Percentiles rank a stretch among this genome's conserved stretches.
phyloP scores from a whole-genome alignment of 2,113 vertebrate species.

The Oryctolagus cuniculus region mOryCun1.1 NC_091438.1:88067501-88068000 shows the following conservation, averaged over 20 bases:
- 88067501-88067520: neutral
- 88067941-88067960: neutral
- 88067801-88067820: neutral
- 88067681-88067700: neutral
- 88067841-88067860: neutral
- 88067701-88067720: neutral
- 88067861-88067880: too few relatives aligned
- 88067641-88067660: neutral
- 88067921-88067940: neutral
- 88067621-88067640: neutral
- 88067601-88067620: neutral
- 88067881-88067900: too few relatives aligned
- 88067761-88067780: neutral
- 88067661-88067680: neutral
- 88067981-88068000: neutral
- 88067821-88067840: neutral
- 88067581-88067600: neutral
- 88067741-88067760: neutral
- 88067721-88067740: neutral
- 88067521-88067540: neutral
- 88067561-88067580: neutral
- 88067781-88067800: neutral
- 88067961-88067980: neutral
- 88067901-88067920: neutral
- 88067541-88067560: neutral